Evolutionary conservation across 1,140 invertebrate species (phyloP).

Genomic region (Popillia japonica): DNA sequence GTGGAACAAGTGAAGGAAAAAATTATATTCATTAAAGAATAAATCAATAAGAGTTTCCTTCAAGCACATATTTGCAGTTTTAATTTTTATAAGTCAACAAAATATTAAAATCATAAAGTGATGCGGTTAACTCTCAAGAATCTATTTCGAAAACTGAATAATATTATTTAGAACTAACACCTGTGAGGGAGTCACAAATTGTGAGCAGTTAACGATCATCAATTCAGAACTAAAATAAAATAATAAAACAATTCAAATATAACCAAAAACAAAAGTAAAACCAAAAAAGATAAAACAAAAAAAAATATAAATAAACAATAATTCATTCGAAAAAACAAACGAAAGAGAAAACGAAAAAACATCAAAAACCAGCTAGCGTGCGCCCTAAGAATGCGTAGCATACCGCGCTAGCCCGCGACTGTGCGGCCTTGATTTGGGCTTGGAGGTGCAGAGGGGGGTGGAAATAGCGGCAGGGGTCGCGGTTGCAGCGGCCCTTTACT

Average conservation of each 20-base stretch:
- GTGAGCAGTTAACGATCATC: too few relatives aligned
- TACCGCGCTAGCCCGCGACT: slow-evolving; percentile 94
- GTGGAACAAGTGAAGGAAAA: too few relatives aligned
- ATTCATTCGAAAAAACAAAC: slow-evolving; percentile 5
- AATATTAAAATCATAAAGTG: too few relatives aligned
- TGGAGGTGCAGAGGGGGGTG: slow-evolving; percentile 97
- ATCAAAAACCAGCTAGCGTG: slow-evolving; percentile 54
- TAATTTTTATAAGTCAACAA: neutral
- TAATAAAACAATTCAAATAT: slow-evolving; percentile 14
- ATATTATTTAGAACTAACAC: too few relatives aligned
- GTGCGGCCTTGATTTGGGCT: slow-evolving; percentile 97
- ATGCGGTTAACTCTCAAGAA: too few relatives aligned
- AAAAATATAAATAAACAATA: slow-evolving; percentile 7
- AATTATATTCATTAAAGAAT: neutral
- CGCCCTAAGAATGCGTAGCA: slow-evolving; percentile 71
- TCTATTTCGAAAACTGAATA: too few relatives aligned
- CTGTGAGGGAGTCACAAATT: too few relatives aligned
- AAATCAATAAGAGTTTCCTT: neutral
- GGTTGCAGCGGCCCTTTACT: slow-evolving; percentile 95
- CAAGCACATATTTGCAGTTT: neutral
- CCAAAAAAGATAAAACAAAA: neutral
- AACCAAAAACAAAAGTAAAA: neutral
- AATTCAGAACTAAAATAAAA: neutral
- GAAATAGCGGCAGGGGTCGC: slow-evolving; percentile 96
- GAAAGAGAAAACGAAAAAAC: slow-evolving; percentile 47